Conservation (phyloP, 2,113 vertebrate species). For the Arvicanthis niloticus region DNA sequence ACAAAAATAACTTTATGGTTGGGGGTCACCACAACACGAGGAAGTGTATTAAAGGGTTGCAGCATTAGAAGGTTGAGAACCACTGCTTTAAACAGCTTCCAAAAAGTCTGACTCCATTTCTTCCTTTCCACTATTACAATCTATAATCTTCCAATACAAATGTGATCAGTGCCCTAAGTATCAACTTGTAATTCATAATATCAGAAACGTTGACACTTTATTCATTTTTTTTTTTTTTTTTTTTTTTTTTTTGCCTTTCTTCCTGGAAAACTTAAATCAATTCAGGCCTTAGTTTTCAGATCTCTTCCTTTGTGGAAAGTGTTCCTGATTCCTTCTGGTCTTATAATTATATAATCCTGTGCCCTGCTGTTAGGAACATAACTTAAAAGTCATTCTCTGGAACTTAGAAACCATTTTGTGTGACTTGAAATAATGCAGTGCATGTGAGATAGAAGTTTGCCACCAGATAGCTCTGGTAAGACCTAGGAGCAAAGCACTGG, state of each 20-base stretch:
- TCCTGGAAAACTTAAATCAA: constrained; percentile 1
- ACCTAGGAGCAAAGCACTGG: not conserved
- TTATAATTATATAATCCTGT: constrained; percentile 40
- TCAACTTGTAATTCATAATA: not conserved
- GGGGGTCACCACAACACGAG: not conserved
- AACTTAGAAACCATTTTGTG: not conserved
- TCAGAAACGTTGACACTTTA: not conserved
- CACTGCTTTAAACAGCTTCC: not conserved
- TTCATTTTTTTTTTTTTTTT: not conserved
- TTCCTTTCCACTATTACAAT: not conserved
- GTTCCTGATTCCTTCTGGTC: not conserved
- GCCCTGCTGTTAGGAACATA: not conserved
- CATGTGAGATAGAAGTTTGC: not conserved
- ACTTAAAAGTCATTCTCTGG: not conserved
- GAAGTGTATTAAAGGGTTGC: not conserved
- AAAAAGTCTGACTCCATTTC: not conserved
- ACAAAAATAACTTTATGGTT: not conserved
- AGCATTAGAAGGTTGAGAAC: not conserved
- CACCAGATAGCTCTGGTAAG: not conserved
- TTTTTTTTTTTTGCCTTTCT: not conserved
- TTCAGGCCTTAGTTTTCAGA: not conserved
- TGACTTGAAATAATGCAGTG: not conserved
- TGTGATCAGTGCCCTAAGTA: not conserved
- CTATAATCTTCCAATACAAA: not conserved
- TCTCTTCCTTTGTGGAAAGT: constrained; percentile 32